These are phyloP conservation scores for Neodiprion pinetum DNA, from an alignment of 1,140 invertebrate genomes.

Conservation along the genomic window DNA sequence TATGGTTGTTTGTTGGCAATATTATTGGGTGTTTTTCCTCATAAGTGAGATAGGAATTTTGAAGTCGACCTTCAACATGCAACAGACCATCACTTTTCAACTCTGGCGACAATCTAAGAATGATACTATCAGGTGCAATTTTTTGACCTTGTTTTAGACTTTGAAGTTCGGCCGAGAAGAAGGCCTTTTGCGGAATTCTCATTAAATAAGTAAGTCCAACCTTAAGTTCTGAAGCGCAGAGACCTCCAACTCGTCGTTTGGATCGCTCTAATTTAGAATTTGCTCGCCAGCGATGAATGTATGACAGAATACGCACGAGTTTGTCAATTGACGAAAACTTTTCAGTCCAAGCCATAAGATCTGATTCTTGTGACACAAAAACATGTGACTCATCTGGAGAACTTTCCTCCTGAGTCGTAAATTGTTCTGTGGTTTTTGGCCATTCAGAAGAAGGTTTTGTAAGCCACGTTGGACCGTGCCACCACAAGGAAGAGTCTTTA, in stretches of 20 bases:
- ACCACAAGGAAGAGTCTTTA: conserved; percentile 19
- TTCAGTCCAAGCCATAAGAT: not conserved
- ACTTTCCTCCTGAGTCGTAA: not conserved
- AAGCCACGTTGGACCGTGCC: conserved; percentile 16
- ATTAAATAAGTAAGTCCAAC: conserved; percentile 3
- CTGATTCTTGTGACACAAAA: not conserved
- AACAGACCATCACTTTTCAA: conserved; percentile 39
- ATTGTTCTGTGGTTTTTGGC: not conserved
- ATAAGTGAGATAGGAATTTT: conserved; percentile 25
- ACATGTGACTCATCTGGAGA: not conserved
- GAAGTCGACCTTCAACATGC: conserved; percentile 41
- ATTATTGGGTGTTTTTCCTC: conserved; percentile 35
- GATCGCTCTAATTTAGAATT: not conserved
- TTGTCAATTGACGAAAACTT: conserved; percentile 17
- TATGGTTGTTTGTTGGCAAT: conserved; percentile 27
- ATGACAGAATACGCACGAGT: conserved; percentile 14
- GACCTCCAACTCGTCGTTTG: not conserved
- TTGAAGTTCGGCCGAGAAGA: conserved; percentile 36
- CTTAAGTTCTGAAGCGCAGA: conserved; percentile 9
- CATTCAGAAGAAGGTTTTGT: not conserved
- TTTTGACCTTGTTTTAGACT: conserved; percentile 20
- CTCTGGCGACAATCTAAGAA: conserved; percentile 34
- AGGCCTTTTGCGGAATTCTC: conserved; percentile 24
- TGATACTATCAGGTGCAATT: not conserved
- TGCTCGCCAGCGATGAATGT: conserved; percentile 8